A percentile compares a stretch with the other conserved stretches of the same genome.
Evolutionary conservation across 2,888 invertebrate genomes (phyloP).

Genomic region (Lasioglossum marginatum): DNA sequence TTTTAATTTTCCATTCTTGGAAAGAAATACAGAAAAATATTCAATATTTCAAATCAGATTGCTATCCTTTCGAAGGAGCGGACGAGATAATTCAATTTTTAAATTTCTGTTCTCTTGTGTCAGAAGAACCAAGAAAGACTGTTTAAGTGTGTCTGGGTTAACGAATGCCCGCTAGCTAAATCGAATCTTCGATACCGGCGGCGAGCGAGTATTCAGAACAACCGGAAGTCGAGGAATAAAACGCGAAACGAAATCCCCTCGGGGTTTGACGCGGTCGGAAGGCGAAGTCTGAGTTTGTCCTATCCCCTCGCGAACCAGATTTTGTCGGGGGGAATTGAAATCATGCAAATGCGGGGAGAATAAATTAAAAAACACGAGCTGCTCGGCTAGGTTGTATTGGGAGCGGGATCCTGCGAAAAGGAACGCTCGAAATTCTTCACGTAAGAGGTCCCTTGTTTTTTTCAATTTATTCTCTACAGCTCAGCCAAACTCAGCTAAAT

Average conservation of each 20-base stretch:
- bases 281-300: constrained; percentile 4
- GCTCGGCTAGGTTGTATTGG: background rate
- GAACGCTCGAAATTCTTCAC: background rate
- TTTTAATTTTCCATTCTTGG: background rate
- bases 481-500: background rate
- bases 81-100: background rate
- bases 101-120: background rate
- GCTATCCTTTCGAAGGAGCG: background rate
- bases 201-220: background rate
- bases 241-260: constrained; percentile 18
- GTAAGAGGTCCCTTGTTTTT: background rate
- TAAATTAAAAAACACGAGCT: constrained; percentile 36
- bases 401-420: background rate
- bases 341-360: constrained; percentile 44
- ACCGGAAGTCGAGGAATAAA: background rate
- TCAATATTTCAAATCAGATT: background rate
- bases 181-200: background rate
- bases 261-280: background rate
- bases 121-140: background rate
- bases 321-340: constrained; percentile 42
- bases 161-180: background rate
- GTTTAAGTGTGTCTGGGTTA: background rate
- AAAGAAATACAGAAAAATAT: background rate
- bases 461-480: background rate
- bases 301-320: constrained; percentile 18